A percentile compares a stretch with the other conserved stretches of the same genome.
Conservation (phyloP, 2,113 vertebrate genomes). For the Trochalopteron elliotii region DNA sequence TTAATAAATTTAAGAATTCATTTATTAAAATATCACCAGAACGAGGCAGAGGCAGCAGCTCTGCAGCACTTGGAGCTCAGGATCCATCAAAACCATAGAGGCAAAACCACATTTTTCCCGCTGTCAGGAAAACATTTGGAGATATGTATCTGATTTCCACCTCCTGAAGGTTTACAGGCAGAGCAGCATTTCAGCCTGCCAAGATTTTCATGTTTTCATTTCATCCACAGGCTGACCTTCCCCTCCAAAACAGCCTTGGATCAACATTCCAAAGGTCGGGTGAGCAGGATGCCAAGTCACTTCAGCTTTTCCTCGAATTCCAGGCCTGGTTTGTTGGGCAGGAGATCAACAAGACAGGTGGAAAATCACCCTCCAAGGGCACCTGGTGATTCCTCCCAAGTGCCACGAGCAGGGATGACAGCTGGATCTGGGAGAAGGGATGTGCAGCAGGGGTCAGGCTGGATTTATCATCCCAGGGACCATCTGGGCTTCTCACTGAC, state of each 20-base stretch:
- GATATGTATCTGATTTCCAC: not conserved
- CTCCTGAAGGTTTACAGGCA: not conserved
- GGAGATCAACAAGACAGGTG: not conserved
- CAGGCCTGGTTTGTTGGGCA: not conserved
- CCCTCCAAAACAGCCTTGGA: not conserved
- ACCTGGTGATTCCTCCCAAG: not conserved
- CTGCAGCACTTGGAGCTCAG: not conserved
- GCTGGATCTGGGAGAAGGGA: not conserved
- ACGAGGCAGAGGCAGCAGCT: not conserved
- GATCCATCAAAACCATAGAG: not conserved
- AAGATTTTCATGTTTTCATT: not conserved
- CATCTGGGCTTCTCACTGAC: too few relatives aligned
- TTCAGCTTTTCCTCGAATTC: not conserved
- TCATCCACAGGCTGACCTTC: not conserved
- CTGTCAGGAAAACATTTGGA: not conserved
- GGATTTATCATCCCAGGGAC: not conserved
- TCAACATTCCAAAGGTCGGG: not conserved
- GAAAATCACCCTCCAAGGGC: not conserved
- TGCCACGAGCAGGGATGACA: not conserved
- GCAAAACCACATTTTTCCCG: accelerated
- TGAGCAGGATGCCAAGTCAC: not conserved
- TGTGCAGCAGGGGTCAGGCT: not conserved
- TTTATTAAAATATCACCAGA: not conserved
- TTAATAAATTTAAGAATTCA: too few relatives aligned
- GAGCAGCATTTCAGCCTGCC: not conserved